These are phyloP conservation scores for Amphimallon solstitiale DNA, from an alignment of 2,888 invertebrate genomes.

Conservation along the genomic window DNA sequence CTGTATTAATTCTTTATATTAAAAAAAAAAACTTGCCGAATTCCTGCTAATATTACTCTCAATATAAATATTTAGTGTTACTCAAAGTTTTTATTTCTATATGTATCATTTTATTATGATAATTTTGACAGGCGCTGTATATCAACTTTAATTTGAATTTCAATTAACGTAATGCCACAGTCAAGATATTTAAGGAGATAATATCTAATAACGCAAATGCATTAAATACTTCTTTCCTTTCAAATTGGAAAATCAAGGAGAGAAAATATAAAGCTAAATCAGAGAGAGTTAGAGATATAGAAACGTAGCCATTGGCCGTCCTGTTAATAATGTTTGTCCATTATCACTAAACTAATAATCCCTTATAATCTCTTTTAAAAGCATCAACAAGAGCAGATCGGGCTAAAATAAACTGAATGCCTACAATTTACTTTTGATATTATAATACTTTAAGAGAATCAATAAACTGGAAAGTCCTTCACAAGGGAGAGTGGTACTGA, in stretches of 20 bases:
- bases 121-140: too few relatives aligned
- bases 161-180: too few relatives aligned
- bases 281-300: neutral
- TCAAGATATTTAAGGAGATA: too few relatives aligned
- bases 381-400: neutral
- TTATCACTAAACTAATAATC: constrained; percentile 17
- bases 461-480: neutral
- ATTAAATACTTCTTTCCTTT: neutral
- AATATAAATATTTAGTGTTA: too few relatives aligned
- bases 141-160: too few relatives aligned
- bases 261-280: neutral
- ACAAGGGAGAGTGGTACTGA: too few relatives aligned
- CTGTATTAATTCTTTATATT: too few relatives aligned
- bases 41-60: too few relatives aligned
- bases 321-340: neutral
- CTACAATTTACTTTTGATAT: neutral
- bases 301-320: neutral
- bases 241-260: neutral
- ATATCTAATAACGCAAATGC: neutral
- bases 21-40: too few relatives aligned
- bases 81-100: too few relatives aligned
- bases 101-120: too few relatives aligned
- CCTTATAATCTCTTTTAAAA: constrained; percentile 9
- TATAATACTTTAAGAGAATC: neutral
- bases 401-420: neutral